Base-by-base conservation (phyloP, 1,140 invertebrate genomes). In the Calephelis virginiensis region DNA sequence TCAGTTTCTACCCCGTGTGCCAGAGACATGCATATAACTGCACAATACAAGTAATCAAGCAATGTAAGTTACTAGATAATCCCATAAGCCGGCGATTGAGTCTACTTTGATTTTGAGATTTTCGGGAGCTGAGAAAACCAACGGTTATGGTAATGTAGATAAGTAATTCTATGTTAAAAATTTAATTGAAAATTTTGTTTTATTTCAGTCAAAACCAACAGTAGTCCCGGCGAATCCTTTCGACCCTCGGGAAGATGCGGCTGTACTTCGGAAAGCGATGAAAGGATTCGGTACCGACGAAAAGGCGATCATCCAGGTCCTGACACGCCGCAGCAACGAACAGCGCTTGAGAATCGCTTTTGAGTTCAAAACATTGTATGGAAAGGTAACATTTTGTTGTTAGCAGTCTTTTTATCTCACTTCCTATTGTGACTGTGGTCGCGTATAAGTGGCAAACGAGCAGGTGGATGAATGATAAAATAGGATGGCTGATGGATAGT, bases 201-300 rank as follows among this genome's bases (percentile, higher is more conserved):
- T 67, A 74, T 90, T 89, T 45, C 86, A 95, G 94, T 93, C 92
- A 67, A 92, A 92, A 53, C 94, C 94, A 37, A 96, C 95, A 0
- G 94, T 96, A 9, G 92, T 92, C 14, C 93, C 95, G 1, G 92
- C 91, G 48, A 93, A 93, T 37, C 92, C 93, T 6, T 96, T 96
- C 88, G 93, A 96, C 81, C 93, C 95, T 5, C 92, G 94, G 43
- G 92, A 91, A 59, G 96, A 97, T 93, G 96, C 96, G 0, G 94
- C 95, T 75, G 90, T 93, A 1, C 91, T 97, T 1, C 92, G 95
- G 13, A 95, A 95, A 77, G 96, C 96, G 0, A 97, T 97, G 96
- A 95, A 96, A 90, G 96, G 96, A 38, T 94, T 95, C 64, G 95
- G 96, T 17, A 97, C 96, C 1, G 95, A 97, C 86, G 96, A 97